Percentiles rank a stretch among this genome's conserved stretches.
These are phyloP conservation scores for Ooceraea biroi DNA, from an alignment of 1,140 invertebrate species.

Conservation along the genomic window DNA sequence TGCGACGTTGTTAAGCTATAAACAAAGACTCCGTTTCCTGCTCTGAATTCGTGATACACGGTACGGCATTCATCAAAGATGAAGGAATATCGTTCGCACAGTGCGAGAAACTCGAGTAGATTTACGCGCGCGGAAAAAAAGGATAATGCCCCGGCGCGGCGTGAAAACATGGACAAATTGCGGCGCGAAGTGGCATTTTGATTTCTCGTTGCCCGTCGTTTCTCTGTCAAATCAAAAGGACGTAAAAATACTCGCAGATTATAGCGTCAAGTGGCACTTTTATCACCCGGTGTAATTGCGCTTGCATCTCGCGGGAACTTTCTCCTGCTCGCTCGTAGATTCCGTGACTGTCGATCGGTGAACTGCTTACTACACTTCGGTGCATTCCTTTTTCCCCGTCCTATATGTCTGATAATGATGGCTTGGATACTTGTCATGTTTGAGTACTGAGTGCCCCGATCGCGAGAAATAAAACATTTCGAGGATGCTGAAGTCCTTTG, in stretches of 20 bases:
- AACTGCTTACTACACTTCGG: slow-evolving; percentile 41
- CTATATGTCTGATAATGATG: slow-evolving; percentile 48
- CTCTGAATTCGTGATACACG: slow-evolving; percentile 15
- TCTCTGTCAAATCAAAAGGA: slow-evolving; percentile 66
- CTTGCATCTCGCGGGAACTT: slow-evolving; percentile 70
- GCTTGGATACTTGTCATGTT: slow-evolving; percentile 49
- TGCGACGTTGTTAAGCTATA: no score
- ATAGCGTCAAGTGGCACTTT: slow-evolving; percentile 72
- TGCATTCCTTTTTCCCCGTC: slow-evolving; percentile 21
- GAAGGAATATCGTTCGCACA: slow-evolving; percentile 8
- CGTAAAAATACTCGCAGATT: slow-evolving; percentile 73
- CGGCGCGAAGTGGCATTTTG: slow-evolving; percentile 63
- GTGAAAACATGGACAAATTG: slow-evolving; percentile 69
- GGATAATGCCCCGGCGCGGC: slow-evolving; percentile 40
- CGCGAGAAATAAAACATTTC: background rate
- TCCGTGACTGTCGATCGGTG: slow-evolving; percentile 58
- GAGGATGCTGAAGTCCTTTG: background rate
- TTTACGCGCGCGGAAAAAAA: background rate
- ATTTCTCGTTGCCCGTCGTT: slow-evolving; percentile 64
- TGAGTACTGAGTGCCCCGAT: slow-evolving; percentile 21
- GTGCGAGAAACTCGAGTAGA: slow-evolving; percentile 42
- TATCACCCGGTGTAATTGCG: slow-evolving; percentile 72
- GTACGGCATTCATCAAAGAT: slow-evolving; percentile 20
- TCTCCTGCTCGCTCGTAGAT: slow-evolving; percentile 63
- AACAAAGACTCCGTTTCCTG: background rate